phyloP scores from a whole-genome alignment of 1,140 invertebrate genomes.

The Solen grandis region DNA sequence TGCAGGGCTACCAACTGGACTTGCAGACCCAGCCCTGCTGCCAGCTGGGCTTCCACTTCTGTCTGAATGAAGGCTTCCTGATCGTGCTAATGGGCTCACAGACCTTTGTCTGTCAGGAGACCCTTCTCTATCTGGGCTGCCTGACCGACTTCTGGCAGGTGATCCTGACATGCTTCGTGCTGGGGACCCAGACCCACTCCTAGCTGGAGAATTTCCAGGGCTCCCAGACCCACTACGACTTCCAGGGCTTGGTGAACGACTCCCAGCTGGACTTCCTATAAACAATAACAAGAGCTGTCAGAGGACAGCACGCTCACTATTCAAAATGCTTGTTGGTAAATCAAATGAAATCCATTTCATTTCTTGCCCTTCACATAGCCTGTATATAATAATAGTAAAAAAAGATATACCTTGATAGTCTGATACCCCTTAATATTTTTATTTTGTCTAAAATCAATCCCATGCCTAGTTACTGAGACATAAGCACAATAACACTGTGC shows the following conservation, averaged over 20 bases:
- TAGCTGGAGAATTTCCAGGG: too few species aligned
- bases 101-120: neutral
- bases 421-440: too few species aligned
- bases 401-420: too few species aligned
- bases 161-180: conserved; percentile 5
- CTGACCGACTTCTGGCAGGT: conserved; percentile 13
- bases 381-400: too few species aligned
- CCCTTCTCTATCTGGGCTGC: conserved; percentile 23
- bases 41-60: conserved; percentile 4
- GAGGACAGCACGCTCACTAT: too few species aligned
- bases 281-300: too few species aligned
- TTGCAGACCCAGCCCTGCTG: neutral
- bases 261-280: conserved; percentile 55
- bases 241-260: conserved; percentile 29
- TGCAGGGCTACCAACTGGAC: neutral
- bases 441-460: too few species aligned
- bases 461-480: too few species aligned
- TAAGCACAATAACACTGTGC: too few species aligned
- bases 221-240: neutral
- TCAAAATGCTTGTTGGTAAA: too few species aligned
- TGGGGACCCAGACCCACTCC: conserved; percentile 20
- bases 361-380: too few species aligned
- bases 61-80: conserved; percentile 8
- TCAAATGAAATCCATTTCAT: too few species aligned
- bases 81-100: conserved; percentile 19